Evolutionary conservation across 2,888 invertebrate species (phyloP), one percentile per base, ranked within the genome.

Genomic region (Acanthosepion esculentum): DNA sequence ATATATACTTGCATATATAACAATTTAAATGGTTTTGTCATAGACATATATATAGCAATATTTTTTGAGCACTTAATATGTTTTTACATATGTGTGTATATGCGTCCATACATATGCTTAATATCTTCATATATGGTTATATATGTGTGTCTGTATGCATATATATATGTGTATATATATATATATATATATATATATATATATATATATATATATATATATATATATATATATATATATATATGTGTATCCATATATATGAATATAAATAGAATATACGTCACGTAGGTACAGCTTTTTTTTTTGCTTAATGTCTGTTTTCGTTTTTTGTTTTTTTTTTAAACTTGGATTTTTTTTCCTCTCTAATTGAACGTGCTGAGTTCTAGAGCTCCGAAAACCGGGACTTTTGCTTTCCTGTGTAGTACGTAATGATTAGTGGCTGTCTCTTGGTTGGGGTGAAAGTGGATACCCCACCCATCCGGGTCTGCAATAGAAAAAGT

Each of bases 381-480:
- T 93, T 93, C 93, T 93, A 93, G 93, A 93, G 93, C 93, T 93
- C 93, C 93, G 93, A 93, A 93, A 93, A 93, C 93, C 93, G 93
- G 93, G 93, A 93, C 50, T 93, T 93, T 93, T n/a, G 93, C 93
- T 93, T 93, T 93, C 93, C 93, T 93, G 93, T 93, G 48, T 93
- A 93, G 33, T 93, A 93, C 53, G 93, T 93, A 48, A 93, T 93
- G 48, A 93, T 93, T 93, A 93, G 93, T 53, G 93, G 93, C 93
- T 93, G 93, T 93, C 50, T 93, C 93, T 93, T 93, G 93, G 48
- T 93, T 93, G 93, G 93, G 93, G 93, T 93, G 93, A 93, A 93
- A 93, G 93, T 93, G 48, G 93, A 93, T 53, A 93, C 93, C 93
- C 93, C 93, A 93, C 93, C 93, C 93, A 93, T 93, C 93, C 50